Evolutionary conservation across 2,888 invertebrate genomes (phyloP).

Genomic region (Anorthoa munda): DNA sequence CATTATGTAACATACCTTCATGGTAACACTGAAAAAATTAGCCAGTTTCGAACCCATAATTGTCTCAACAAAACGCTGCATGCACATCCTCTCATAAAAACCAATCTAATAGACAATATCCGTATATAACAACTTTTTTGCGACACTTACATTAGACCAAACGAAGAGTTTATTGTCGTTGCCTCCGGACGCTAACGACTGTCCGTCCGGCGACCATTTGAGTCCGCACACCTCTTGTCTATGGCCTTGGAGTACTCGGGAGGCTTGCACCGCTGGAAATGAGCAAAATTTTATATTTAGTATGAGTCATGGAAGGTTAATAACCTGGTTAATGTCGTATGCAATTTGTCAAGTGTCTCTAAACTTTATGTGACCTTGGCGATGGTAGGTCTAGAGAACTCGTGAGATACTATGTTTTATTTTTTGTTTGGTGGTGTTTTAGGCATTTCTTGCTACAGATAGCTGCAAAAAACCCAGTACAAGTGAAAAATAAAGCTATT

Average conservation of each 20-base stretch:
- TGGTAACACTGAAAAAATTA: background rate
- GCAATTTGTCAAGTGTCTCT: conserved; percentile 23
- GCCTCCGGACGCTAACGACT: conserved; percentile 99
- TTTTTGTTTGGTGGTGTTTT: background rate
- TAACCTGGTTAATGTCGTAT: conserved; percentile 20
- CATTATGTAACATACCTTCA: background rate
- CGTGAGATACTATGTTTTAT: background rate
- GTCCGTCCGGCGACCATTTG: conserved; percentile 99
- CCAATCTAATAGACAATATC: conserved; percentile 39
- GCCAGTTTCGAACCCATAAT: conserved; percentile 1
- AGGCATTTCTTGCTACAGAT: too few species aligned
- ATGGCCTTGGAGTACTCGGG: conserved; percentile 96
- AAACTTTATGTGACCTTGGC: conserved; percentile 22
- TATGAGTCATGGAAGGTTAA: conserved; percentile 41
- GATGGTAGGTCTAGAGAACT: background rate
- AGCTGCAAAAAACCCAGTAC: background rate
- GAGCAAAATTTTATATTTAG: conserved; percentile 20
- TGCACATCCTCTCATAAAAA: conserved; percentile 29
- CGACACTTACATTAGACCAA: conserved; percentile 93
- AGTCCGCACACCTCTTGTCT: conserved; percentile 99
- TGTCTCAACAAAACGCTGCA: conserved; percentile 27
- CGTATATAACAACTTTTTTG: conserved; percentile 39
- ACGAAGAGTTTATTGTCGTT: conserved; percentile 99
- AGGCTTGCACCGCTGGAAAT: conserved; percentile 92
- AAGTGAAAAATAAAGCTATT: background rate